Conservation (phyloP, 2,797 vertebrate genomes). For the Acrossocheilus wenchowensis region DNA sequence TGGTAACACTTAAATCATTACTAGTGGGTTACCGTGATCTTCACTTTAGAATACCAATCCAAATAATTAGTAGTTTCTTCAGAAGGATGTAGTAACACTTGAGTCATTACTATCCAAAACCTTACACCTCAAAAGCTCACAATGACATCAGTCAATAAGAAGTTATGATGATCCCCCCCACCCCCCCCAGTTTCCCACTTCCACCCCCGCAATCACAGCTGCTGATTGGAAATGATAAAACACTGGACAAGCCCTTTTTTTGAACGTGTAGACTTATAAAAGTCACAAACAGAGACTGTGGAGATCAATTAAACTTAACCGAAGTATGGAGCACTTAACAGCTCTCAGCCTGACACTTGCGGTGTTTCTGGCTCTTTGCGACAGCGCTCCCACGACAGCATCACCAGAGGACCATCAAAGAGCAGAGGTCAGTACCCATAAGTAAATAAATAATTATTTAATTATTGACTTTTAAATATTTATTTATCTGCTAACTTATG, state of each 20-base stretch:
- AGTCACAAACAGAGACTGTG: slow-evolving; percentile 1
- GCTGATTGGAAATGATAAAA: slow-evolving; percentile 37
- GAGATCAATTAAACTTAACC: background rate
- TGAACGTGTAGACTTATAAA: slow-evolving; percentile 1
- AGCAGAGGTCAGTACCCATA: slow-evolving; percentile 56
- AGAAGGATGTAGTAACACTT: no score
- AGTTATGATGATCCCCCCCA: no score
- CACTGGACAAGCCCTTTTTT: background rate
- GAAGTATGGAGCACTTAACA: slow-evolving; percentile 37
- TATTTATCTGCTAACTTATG: background rate
- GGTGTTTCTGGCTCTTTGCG: slow-evolving; percentile 28
- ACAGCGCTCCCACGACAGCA: slow-evolving; percentile 32
- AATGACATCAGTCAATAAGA: no score
- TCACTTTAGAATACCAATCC: no score
- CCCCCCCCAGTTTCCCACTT: slow-evolving; percentile 41
- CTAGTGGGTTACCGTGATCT: no score
- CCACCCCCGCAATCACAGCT: background rate
- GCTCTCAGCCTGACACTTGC: slow-evolving; percentile 21
- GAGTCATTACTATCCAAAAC: no score
- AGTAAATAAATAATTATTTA: no score
- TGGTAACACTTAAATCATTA: no score
- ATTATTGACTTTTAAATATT: background rate
- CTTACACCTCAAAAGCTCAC: no score
- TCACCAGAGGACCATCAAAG: slow-evolving; percentile 39
- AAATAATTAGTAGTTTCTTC: no score